A percentile compares a stretch with the other conserved stretches of the same genome.
Evolutionary conservation across 1,140 invertebrate genomes (phyloP).

Genomic region (Oedothorax gibbosus): DNA sequence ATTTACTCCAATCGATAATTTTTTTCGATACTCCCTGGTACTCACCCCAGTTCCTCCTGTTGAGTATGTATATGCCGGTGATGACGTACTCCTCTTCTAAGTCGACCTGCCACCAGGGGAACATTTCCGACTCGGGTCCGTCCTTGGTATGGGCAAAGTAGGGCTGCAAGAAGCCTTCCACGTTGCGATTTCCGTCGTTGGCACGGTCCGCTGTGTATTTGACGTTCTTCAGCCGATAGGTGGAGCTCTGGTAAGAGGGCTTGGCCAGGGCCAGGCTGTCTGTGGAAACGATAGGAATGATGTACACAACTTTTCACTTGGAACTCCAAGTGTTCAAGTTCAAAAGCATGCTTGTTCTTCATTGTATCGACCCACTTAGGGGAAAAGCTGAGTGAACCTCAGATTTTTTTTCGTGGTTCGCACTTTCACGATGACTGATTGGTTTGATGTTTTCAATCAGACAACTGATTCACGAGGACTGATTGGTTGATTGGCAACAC

Average conservation of each 20-base stretch:
- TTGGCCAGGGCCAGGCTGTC: slow-evolving; percentile 60
- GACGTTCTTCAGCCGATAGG: slow-evolving; percentile 62
- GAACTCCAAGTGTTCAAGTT: not conserved
- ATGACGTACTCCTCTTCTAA: slow-evolving; percentile 61
- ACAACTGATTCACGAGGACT: no score
- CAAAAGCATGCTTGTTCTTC: no score
- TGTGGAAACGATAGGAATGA: not conserved
- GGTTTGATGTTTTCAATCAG: no score
- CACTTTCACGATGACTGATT: no score
- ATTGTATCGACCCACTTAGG: no score
- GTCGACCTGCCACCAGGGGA: slow-evolving; percentile 63
- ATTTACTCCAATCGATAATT: no score
- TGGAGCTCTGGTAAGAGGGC: slow-evolving; percentile 62
- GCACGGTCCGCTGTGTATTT: slow-evolving; percentile 62
- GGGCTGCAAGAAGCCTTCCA: slow-evolving; percentile 61
- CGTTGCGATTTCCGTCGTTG: slow-evolving; percentile 62
- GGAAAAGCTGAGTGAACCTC: no score
- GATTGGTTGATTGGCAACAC: no score
- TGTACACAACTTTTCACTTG: no score
- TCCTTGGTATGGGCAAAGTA: slow-evolving; percentile 63
- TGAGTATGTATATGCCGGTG: slow-evolving; percentile 61
- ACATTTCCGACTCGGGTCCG: slow-evolving; percentile 54
- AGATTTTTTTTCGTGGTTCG: no score
- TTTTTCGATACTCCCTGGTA: no score
- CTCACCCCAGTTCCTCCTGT: slow-evolving; percentile 63